These are phyloP conservation scores for Oryzias dopingdopingensis DNA, from an alignment of 2,797 vertebrate genomes.

Conservation along the genomic window DNA sequence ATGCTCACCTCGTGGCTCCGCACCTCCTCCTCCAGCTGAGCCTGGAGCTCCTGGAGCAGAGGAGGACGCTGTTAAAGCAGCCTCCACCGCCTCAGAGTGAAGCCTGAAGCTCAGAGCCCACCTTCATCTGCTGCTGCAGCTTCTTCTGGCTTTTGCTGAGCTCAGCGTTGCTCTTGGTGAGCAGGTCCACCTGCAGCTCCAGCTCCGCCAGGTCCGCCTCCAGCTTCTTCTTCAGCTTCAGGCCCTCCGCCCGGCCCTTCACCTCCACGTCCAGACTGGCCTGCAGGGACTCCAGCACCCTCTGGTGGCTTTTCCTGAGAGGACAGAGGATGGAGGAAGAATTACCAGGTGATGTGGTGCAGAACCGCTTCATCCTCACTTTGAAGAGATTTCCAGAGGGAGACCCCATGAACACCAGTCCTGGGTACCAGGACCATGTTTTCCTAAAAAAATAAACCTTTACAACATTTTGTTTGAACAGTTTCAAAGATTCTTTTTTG, in stretches of 20 bases:
- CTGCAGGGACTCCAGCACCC: conserved; percentile 79
- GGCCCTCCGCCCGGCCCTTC: conserved; percentile 73
- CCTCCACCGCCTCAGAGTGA: too few relatives aligned
- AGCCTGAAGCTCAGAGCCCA: conserved; percentile 20
- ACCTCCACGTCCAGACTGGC: conserved; percentile 81
- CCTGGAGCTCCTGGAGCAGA: conserved; percentile 76
- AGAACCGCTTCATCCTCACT: too few relatives aligned
- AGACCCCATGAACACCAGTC: too few relatives aligned
- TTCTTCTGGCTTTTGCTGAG: conserved; percentile 78
- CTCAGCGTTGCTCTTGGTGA: conserved; percentile 77
- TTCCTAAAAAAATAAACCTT: too few relatives aligned
- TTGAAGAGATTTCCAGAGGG: too few relatives aligned
- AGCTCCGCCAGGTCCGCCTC: conserved; percentile 78
- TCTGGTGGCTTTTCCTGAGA: conserved; percentile 80
- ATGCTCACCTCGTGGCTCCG: conserved; percentile 68
- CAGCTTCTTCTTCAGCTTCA: conserved; percentile 82
- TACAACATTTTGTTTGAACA: too few relatives aligned
- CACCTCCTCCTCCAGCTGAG: conserved; percentile 80
- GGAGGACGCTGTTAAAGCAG: neutral
- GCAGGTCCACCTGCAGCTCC: conserved; percentile 80
- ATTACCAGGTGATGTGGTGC: too few relatives aligned
- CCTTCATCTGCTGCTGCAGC: conserved; percentile 83
- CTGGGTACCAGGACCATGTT: too few relatives aligned
- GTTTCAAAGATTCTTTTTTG: too few relatives aligned
- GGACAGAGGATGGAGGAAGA: neutral